Conservation (phyloP, 2,797 vertebrate species). For the Poecilia velifera region DNA sequence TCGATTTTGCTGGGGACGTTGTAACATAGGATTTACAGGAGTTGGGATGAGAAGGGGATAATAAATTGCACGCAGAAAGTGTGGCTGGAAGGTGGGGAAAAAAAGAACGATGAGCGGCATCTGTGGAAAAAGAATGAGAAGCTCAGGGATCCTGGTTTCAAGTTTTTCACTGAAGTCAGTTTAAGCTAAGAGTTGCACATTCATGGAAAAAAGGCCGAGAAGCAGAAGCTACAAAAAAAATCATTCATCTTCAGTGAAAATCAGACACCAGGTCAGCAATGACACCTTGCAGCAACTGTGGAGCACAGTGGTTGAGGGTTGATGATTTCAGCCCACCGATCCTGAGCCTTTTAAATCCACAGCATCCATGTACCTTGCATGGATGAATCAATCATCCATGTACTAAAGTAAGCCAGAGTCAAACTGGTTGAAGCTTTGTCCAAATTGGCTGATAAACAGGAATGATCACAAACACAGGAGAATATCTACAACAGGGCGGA, state of each 20-base stretch:
- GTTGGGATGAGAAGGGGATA: background rate
- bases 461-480: background rate
- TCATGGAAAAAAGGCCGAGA: background rate
- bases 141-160: constrained; percentile 10
- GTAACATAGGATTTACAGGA: constrained; percentile 2
- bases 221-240: background rate
- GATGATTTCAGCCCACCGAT: background rate
- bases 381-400: background rate
- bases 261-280: background rate
- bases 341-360: background rate
- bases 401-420: background rate
- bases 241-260: background rate
- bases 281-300: background rate
- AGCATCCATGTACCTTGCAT: background rate
- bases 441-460: background rate
- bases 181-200: background rate
- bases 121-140: constrained; percentile 21
- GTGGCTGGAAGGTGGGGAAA: background rate
- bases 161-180: background rate
- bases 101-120: constrained; percentile 5
- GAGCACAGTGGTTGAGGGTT: background rate
- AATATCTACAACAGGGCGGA: background rate
- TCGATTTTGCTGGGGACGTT: constrained; percentile 27
- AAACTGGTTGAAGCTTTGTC: background rate
- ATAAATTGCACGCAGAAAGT: constrained; percentile 21